phyloP scores from a whole-genome alignment of 2,888 invertebrate species.

The Cerceris ruficornis region DNA sequence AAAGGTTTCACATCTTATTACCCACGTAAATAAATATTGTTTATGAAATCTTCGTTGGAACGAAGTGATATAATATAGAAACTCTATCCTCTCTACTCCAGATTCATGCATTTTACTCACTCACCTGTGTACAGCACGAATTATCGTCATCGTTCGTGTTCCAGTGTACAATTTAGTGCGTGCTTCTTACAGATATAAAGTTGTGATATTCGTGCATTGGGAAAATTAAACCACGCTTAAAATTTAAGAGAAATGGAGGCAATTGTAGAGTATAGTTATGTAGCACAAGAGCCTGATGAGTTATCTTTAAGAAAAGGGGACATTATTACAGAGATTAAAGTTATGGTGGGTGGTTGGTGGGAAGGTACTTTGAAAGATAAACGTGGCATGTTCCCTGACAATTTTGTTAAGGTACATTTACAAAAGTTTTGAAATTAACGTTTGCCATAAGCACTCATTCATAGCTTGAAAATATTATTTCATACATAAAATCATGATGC shows the following conservation, averaged over 20 bases:
- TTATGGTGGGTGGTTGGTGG: slow-evolving; percentile 94
- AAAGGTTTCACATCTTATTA: slow-evolving; percentile 11
- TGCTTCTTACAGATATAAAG: slow-evolving; percentile 60
- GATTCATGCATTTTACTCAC: neutral
- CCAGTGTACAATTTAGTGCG: neutral
- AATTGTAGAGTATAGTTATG: slow-evolving; percentile 93
- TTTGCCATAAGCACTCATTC: neutral
- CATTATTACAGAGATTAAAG: slow-evolving; percentile 90
- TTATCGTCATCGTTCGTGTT: neutral
- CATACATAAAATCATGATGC: neutral
- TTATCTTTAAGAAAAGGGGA: slow-evolving; percentile 92
- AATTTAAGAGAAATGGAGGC: slow-evolving; percentile 83
- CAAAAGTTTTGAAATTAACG: neutral
- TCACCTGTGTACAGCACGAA: neutral
- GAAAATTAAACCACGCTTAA: slow-evolving; percentile 18
- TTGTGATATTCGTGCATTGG: slow-evolving; percentile 52
- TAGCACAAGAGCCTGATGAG: slow-evolving; percentile 93
- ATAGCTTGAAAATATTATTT: neutral
- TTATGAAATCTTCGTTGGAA: slow-evolving; percentile 2
- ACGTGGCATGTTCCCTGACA: slow-evolving; percentile 96
- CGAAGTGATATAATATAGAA: slow-evolving; percentile 1
- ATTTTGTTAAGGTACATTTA: slow-evolving; percentile 88
- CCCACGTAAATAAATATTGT: slow-evolving; percentile 13
- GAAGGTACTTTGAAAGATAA: slow-evolving; percentile 92
- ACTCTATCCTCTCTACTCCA: neutral